Evolutionary conservation across 1,140 invertebrate genomes (phyloP).

Genomic region (Brachionus asplanchnoidis): DNA sequence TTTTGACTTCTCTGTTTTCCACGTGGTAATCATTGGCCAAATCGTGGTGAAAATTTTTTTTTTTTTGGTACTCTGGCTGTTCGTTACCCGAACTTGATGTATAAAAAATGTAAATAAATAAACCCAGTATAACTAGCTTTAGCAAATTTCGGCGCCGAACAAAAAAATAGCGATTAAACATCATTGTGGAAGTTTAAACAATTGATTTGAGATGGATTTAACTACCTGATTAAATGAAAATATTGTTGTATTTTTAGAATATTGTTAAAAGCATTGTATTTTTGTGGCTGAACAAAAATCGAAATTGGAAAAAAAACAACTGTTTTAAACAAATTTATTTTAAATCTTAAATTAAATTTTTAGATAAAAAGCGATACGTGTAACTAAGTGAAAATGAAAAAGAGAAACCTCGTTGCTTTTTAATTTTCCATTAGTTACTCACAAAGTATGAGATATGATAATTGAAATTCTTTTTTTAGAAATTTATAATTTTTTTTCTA

Average conservation of each 20-base stretch:
- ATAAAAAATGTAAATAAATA: neutral
- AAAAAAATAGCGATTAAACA: conserved; percentile 16
- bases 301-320: neutral
- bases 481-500: neutral
- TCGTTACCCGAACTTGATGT: neutral
- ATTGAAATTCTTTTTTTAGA: neutral
- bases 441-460: neutral
- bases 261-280: neutral
- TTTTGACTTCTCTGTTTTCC: neutral
- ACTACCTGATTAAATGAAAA: neutral
- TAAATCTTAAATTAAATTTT: neutral
- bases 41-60: neutral
- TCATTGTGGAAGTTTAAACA: conserved; percentile 1
- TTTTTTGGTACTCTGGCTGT: neutral
- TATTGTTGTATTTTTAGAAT: neutral
- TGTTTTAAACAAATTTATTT: neutral
- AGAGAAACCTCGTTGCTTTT: neutral
- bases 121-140: neutral
- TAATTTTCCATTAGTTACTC: neutral
- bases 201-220: neutral
- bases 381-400: neutral
- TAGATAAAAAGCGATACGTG: neutral
- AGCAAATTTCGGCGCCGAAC: neutral
- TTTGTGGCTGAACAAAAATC: neutral
- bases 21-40: neutral